phyloP scores from a whole-genome alignment of 2,113 vertebrate species.

The Hepsetus odoe region DNA sequence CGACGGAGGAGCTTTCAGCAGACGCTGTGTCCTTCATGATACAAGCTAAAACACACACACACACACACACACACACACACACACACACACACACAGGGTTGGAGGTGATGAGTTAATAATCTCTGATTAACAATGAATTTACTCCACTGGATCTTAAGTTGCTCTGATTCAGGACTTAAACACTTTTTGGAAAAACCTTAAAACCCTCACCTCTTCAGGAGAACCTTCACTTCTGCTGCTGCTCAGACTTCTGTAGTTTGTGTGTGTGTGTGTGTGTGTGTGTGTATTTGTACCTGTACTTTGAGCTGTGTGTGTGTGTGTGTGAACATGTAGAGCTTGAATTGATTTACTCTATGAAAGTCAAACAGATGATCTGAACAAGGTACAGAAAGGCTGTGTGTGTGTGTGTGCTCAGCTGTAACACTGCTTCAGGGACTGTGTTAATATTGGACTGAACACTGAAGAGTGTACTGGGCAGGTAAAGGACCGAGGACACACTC shows the following conservation, averaged over 20 bases:
- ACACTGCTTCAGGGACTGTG: too few relatives aligned
- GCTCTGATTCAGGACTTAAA: background rate
- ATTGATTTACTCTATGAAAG: slow-evolving; percentile 24
- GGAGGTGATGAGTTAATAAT: too few relatives aligned
- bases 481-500: too few relatives aligned
- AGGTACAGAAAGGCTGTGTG: too few relatives aligned
- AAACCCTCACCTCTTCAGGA: background rate
- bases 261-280: slow-evolving; percentile 4
- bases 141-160: too few relatives aligned
- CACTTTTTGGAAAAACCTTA: background rate
- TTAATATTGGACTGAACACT: too few relatives aligned
- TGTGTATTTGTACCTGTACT: slow-evolving; percentile 2
- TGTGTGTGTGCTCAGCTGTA: too few relatives aligned
- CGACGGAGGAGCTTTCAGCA: background rate
- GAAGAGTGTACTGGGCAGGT: too few relatives aligned
- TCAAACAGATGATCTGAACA: background rate
- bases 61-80: slow-evolving; percentile 24
- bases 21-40: slow-evolving; percentile 32
- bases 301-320: slow-evolving; percentile 37
- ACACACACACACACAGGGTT: background rate
- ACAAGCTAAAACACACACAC: background rate
- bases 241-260: background rate
- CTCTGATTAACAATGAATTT: too few relatives aligned
- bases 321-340: background rate
- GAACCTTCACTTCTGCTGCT: background rate